These are phyloP conservation scores for Smutsia gigantea DNA, from an alignment of 2,797 vertebrate species.

Conservation along the genomic window DNA sequence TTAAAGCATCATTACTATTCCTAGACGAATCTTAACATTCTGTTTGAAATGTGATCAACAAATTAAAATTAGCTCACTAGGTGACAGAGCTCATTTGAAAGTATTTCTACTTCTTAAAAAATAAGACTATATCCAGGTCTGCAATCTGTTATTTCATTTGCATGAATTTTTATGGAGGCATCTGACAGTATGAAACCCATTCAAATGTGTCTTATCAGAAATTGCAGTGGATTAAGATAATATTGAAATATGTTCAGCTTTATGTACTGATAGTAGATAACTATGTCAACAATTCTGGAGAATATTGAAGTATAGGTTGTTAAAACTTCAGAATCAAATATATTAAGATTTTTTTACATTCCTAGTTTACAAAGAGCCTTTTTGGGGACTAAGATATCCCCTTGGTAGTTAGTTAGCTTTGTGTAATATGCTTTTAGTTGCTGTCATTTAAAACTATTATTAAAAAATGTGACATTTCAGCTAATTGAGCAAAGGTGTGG, in stretches of 20 bases:
- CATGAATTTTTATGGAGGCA: background rate
- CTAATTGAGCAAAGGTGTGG: background rate
- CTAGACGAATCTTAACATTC: background rate
- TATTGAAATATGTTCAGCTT: background rate
- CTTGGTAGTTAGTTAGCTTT: background rate
- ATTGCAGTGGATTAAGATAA: background rate
- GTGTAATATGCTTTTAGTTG: background rate
- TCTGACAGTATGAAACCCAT: background rate
- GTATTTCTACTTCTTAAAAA: slow-evolving; percentile 55
- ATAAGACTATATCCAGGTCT: background rate
- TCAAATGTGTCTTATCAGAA: background rate
- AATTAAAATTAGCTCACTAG: slow-evolving; percentile 8
- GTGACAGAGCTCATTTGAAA: background rate
- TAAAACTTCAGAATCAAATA: slow-evolving; percentile 16
- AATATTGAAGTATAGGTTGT: background rate
- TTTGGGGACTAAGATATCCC: background rate
- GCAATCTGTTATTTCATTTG: slow-evolving; percentile 14
- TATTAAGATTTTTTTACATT: background rate
- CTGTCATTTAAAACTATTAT: background rate
- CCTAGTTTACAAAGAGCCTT: background rate
- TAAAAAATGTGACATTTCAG: background rate
- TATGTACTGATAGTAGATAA: background rate
- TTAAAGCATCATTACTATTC: background rate
- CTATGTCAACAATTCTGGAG: background rate
- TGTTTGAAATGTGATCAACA: slow-evolving; percentile 5